Evolutionary conservation across 2,888 invertebrate genomes (phyloP).

Genomic region (Charanyca ferruginea): DNA sequence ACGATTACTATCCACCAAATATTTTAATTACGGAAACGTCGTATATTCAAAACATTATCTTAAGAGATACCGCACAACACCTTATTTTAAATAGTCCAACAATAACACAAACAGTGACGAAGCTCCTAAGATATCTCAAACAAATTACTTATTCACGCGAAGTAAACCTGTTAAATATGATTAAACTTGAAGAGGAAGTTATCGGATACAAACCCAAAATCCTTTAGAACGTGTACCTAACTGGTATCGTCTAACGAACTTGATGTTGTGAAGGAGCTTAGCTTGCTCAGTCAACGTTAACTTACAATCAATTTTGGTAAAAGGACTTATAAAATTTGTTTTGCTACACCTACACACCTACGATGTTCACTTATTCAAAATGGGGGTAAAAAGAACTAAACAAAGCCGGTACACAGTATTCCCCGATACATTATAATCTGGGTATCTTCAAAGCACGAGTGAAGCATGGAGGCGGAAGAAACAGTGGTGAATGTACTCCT

Average conservation of each 20-base stretch:
- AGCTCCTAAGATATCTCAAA: conserved; percentile 23
- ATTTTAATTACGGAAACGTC: neutral
- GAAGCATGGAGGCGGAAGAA: no score
- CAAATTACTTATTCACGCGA: conserved; percentile 49
- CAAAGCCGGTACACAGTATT: no score
- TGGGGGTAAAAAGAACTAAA: no score
- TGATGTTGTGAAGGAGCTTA: conserved; percentile 43
- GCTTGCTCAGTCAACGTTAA: conserved; percentile 16
- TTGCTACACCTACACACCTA: neutral
- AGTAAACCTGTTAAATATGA: conserved; percentile 51
- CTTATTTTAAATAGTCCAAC: conserved; percentile 21
- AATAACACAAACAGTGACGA: conserved; percentile 31
- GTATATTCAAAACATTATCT: conserved; percentile 9
- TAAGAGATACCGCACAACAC: neutral
- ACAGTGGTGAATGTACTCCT: no score
- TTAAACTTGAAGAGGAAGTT: conserved; percentile 48
- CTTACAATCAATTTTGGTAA: conserved; percentile 29
- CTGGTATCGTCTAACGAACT: conserved; percentile 39
- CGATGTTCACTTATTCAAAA: conserved; percentile 1
- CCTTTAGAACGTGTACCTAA: conserved; percentile 41
- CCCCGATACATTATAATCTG: no score
- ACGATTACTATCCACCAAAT: no score
- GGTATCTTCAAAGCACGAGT: no score
- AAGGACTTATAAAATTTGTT: conserved; percentile 15
- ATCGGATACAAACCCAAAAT: conserved; percentile 41